A percentile compares a stretch with the other conserved stretches of the same genome.
Conservation (phyloP, 2,797 vertebrate species). For the Knipowitschia caucasica region DNA sequence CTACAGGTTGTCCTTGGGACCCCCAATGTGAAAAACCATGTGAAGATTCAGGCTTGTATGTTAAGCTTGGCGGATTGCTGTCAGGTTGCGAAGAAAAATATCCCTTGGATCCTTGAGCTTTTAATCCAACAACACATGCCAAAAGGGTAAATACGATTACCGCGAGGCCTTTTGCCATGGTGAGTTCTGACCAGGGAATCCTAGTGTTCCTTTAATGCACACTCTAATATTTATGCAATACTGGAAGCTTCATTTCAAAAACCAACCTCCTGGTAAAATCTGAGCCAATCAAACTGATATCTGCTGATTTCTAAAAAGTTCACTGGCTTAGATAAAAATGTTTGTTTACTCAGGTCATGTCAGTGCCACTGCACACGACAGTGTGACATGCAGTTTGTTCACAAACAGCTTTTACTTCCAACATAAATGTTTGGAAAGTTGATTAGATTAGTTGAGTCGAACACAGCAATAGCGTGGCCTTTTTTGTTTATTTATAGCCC, state of each 20-base stretch:
- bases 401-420: conserved; percentile 9
- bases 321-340: conserved; percentile 4
- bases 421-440: neutral
- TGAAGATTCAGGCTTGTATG: neutral
- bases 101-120: conserved; percentile 16
- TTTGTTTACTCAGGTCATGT: conserved; percentile 21
- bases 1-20: neutral
- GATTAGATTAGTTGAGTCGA: no score
- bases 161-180: conserved; percentile 41
- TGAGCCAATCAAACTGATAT: neutral
- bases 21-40: neutral
- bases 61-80: neutral
- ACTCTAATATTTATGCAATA: conserved; percentile 44
- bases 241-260: conserved; percentile 13
- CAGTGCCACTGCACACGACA: conserved; percentile 12
- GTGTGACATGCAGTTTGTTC: conserved; percentile 48
- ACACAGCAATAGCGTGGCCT: neutral
- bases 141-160: conserved; percentile 46
- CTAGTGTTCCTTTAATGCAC: conserved; percentile 13
- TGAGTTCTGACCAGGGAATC: conserved; percentile 23
- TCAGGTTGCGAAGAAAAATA: neutral
- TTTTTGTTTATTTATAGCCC: neutral
- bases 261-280: conserved; percentile 18
- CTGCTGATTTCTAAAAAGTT: neutral
- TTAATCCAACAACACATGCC: conserved; percentile 24